These are phyloP conservation scores for Pteruthius melanotis DNA, from an alignment of 2,113 vertebrate species.

Conservation along the genomic window DNA sequence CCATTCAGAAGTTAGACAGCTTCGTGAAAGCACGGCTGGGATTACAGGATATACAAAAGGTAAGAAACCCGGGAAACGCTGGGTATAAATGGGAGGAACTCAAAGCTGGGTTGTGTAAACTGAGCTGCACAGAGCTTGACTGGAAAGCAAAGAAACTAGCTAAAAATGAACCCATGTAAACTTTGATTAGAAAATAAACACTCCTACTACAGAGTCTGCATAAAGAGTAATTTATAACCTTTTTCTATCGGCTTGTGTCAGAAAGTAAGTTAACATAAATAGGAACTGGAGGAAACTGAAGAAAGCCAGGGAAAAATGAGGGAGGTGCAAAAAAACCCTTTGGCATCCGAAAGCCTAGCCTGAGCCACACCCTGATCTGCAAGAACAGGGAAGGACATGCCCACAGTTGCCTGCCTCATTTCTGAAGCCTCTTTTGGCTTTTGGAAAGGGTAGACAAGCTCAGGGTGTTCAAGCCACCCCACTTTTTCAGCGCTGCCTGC, in stretches of 20 bases:
- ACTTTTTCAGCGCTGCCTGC: background rate
- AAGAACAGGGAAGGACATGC: background rate
- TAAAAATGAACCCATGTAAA: background rate
- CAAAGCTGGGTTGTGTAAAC: background rate
- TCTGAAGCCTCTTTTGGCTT: background rate
- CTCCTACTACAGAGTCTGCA: background rate
- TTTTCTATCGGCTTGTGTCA: background rate
- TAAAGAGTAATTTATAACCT: background rate
- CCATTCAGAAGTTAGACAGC: background rate
- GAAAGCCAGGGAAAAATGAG: background rate
- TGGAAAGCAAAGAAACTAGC: background rate
- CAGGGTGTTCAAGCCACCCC: background rate
- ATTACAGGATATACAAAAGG: conserved; percentile 1
- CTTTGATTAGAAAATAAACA: background rate
- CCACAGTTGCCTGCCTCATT: accelerated
- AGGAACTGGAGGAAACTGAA: background rate
- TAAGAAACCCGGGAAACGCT: conserved; percentile 15
- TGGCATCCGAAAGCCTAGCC: background rate
- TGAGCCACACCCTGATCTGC: background rate
- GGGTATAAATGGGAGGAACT: background rate
- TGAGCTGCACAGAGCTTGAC: background rate
- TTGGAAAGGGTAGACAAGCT: background rate
- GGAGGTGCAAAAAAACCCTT: background rate
- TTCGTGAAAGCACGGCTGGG: background rate
- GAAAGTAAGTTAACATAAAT: background rate